Conservation (phyloP, 2,888 invertebrate species). For the Agriopis aurantiaria region DNA sequence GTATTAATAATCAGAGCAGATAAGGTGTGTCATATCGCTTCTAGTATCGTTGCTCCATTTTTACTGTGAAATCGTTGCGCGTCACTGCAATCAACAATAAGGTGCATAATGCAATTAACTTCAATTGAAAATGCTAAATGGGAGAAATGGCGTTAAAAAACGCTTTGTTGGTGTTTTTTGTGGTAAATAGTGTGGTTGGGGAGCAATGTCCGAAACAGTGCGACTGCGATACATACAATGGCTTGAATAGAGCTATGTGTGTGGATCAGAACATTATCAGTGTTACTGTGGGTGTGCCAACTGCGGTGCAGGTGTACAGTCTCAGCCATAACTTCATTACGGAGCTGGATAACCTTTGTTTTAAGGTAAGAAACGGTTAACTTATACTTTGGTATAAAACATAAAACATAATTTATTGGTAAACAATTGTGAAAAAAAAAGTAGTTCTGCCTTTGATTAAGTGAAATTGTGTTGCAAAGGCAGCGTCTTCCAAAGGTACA, state of each 20-base stretch:
- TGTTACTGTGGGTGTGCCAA: constrained; percentile 87
- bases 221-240: constrained; percentile 82
- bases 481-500: too few species aligned
- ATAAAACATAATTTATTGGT: too few species aligned
- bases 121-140: constrained; percentile 35
- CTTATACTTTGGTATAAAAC: too few species aligned
- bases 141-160: constrained; percentile 67
- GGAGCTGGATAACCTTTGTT: constrained; percentile 86
- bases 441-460: too few species aligned
- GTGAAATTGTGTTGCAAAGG: too few species aligned
- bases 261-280: constrained; percentile 86
- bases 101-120: constrained; percentile 65
- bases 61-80: constrained; percentile 58
- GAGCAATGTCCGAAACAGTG: constrained; percentile 84
- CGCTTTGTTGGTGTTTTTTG: constrained; percentile 50
- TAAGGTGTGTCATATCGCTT: constrained; percentile 70
- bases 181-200: constrained; percentile 45
- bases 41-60: constrained; percentile 70
- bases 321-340: constrained; percentile 88
- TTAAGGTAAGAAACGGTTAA: constrained; percentile 77
- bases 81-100: constrained; percentile 56
- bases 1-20: constrained; percentile 52
- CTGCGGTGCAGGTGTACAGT: constrained; percentile 86
- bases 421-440: too few species aligned
- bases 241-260: constrained; percentile 81